Evolutionary conservation across 2,797 vertebrate species (phyloP), one percentile per base, ranked within the genome.

Genomic region (Microctenopoma steveboyesi): DNA sequence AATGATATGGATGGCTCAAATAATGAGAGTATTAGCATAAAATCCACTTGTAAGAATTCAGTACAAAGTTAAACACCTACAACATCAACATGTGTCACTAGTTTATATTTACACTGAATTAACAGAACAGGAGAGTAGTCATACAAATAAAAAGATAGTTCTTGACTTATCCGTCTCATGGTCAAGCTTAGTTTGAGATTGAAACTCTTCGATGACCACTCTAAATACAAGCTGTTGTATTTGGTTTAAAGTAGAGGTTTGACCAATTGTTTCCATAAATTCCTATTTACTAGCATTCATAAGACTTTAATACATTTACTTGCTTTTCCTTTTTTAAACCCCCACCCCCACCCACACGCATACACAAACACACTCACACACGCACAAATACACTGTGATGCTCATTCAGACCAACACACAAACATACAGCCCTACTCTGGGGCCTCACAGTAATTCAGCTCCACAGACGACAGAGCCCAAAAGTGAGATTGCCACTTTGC

Each of bases 361-460:
- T 30, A 46, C 30, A 27, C 18, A 46, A n/a, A 59, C 39, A 28
- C 52, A 47, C 18, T 43, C 33, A 8, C 35, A 16, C 22, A 27
- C 42, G 13, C 5, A 6, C 30, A 33, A 33, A 13, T 48, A 40
- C 37, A 52, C 43, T 40, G 11, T 39, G 9, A 10, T 39, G 9
- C 11, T 39, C 37, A 39, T 39, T 12, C 30, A 33, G 30, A 33
- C 28, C 28, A 40, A 40, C 6, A 2, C 11, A 16, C 10, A 18
- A 22, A 72, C 63, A 82, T 61, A 67, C 78, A 81, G 78, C 86
- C 86, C 86, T 76, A 62, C 65, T 83, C 52, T 65, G 46, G 79
- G 86, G 87, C 83, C 88, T 92, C 90, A 90, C 88, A 91, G 89
- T 89, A 89, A 82, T 74, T 62, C 59, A 78, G 78, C 89, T 87